These are phyloP conservation scores for Centrocercus urophasianus DNA, from an alignment of 2,113 vertebrate species.

Conservation along the genomic window DNA sequence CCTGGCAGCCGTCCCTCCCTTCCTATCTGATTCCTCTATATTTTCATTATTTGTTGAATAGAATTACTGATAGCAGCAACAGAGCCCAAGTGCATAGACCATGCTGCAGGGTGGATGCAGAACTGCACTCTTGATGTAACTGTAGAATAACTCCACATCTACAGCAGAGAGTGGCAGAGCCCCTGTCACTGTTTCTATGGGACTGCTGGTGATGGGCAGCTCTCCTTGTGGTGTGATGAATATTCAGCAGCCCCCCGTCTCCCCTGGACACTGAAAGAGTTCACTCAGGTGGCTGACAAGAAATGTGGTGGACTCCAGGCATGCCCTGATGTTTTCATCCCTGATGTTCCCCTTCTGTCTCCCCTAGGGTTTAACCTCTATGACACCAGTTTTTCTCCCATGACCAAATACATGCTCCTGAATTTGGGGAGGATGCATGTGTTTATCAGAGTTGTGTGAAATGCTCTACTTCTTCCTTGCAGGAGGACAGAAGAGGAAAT, in stretches of 20 bases:
- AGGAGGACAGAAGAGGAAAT: neutral
- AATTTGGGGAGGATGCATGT: neutral
- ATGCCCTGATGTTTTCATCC: neutral
- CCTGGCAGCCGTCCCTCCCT: neutral
- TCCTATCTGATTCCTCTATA: neutral
- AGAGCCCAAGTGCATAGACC: neutral
- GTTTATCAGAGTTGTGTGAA: neutral
- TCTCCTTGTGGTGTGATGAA: neutral
- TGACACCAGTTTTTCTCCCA: accelerated
- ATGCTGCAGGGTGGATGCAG: neutral
- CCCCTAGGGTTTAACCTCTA: neutral
- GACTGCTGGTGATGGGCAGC: neutral
- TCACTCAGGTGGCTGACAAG: accelerated
- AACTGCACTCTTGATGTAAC: neutral
- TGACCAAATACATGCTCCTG: accelerated
- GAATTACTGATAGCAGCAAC: neutral
- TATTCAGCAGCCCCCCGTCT: neutral
- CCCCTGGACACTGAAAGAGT: neutral
- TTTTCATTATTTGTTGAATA: neutral
- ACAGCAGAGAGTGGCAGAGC: accelerated
- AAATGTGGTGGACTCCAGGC: neutral
- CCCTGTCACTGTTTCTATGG: neutral
- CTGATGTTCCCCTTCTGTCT: neutral
- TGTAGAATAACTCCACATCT: neutral
- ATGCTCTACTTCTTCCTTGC: neutral